These are phyloP conservation scores for Drosophila nannoptera DNA, from an alignment of 1,140 invertebrate species.

Conservation along the genomic window DNA sequence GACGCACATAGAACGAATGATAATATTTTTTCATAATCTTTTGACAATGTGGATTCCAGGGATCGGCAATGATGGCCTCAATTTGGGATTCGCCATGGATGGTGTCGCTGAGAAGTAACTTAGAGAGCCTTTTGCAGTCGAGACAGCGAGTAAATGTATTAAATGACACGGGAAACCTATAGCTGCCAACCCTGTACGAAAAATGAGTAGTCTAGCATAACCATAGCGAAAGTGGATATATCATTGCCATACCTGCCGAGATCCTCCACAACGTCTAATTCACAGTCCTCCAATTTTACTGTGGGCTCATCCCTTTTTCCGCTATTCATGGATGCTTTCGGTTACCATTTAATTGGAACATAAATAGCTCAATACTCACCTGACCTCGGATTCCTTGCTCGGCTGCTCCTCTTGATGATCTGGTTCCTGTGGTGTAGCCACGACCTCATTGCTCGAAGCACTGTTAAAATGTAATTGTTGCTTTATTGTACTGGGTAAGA, in stretches of 20 bases:
- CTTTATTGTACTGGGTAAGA: too few species aligned
- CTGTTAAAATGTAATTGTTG: too few species aligned
- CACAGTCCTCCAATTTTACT: background rate
- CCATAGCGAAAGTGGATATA: background rate
- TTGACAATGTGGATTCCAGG: constrained; percentile 1
- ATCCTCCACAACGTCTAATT: constrained; percentile 12
- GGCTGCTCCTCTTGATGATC: too few species aligned
- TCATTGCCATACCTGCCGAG: constrained; percentile 12
- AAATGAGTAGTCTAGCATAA: background rate
- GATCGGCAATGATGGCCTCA: background rate
- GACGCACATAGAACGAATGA: constrained; percentile 34
- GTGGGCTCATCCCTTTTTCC: background rate
- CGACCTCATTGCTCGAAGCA: too few species aligned
- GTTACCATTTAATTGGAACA: background rate
- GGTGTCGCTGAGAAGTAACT: background rate
- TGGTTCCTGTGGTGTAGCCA: too few species aligned
- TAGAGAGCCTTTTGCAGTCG: constrained; percentile 31
- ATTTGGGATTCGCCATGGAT: background rate
- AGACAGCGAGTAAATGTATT: constrained; percentile 30
- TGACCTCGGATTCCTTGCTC: too few species aligned
- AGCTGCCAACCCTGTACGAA: constrained; percentile 18
- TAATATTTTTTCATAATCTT: constrained; percentile 35
- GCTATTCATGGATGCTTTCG: background rate
- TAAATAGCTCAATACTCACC: too few species aligned
- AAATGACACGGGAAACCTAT: constrained; percentile 33